Base-by-base conservation (phyloP, 2,888 invertebrate species). In the Exephanes ischioxanthus region DNA sequence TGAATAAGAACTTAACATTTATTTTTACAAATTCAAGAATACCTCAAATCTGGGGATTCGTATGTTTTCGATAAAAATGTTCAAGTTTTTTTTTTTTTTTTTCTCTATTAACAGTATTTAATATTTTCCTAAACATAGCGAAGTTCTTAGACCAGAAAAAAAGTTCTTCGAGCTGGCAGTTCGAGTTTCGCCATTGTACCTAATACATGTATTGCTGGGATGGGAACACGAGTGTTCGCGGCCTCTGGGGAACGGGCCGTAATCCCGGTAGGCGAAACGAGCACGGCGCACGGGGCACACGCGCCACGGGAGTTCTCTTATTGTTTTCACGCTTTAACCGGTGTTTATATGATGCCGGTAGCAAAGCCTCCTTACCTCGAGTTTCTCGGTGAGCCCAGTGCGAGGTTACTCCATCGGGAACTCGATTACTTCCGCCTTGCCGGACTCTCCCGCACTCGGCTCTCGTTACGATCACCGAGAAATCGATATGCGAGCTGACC, bases 261-360 rank as follows among this genome's bases (percentile, higher is more conserved):
- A 85, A 81, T 85, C 63, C 75, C 67, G 48, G 45, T 41, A 61
- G 77, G 77, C 61, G 51, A 81, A 80, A 77, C 80, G 75, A 76
- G 80, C 26, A 63, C 63, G 75, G 48, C 37, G 55, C 63, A 76
- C 71, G 75, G 48, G 45, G 55, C 63, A 76, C 71, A 51, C 75
- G 82, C 85, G 76, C 82, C 76, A 67, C 79, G n/a, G 76, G 71
- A 82, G 85, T 83, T 85, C 85, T 83, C 82, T 85, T 61, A 85
- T 85, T 85, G 85, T 83, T 85, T 85, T 83, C 85, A 85, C 79
- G 85, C 79, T 85, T 85, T 85, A 85, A 85, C 85, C 82, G 71
- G 58, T 83, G 85, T 83, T 85, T 85, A 80, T 82, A 85, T 76
- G 67, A 80, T 72, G 76, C 82, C 79, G 71, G 79, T 82, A 51